Conservation (phyloP, 2,797 vertebrate species). For the Botia almorhae region DNA sequence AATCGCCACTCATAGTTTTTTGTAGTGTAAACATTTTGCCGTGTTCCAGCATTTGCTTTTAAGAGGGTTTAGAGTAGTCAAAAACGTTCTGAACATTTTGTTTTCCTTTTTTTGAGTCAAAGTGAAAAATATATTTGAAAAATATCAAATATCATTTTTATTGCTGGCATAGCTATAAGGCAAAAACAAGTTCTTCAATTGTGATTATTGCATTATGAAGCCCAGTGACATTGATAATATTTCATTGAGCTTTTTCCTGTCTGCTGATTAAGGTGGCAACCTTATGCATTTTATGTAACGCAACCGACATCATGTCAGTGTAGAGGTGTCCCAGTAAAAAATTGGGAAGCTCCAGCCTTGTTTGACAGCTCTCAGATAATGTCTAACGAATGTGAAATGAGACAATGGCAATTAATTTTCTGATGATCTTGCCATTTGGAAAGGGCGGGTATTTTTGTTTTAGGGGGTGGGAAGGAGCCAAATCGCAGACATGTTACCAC, state of each 20-base stretch:
- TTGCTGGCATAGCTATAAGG: too few relatives aligned
- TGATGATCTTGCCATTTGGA: conserved; percentile 73
- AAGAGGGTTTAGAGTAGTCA: neutral
- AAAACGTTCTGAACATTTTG: neutral
- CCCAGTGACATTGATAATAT: neutral
- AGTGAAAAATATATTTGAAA: too few relatives aligned
- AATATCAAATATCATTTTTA: too few relatives aligned
- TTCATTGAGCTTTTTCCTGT: neutral
- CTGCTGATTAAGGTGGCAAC: neutral
- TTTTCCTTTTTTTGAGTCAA: too few relatives aligned
- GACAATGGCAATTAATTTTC: conserved; percentile 80
- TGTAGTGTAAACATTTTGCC: neutral
- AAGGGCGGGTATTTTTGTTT: conserved; percentile 57
- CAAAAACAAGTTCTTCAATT: too few relatives aligned
- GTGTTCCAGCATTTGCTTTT: neutral
- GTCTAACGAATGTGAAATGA: conserved; percentile 63
- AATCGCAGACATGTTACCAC: conserved; percentile 90
- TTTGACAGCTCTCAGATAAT: conserved; percentile 58
- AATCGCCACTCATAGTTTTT: too few relatives aligned
- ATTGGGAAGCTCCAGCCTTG: conserved; percentile 31
- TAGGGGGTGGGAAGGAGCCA: conserved; percentile 71
- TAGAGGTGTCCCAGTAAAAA: conserved; percentile 36
- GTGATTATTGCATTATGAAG: too few relatives aligned
- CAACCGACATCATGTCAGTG: conserved; percentile 1
- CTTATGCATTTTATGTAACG: neutral